Conservation (phyloP, 2,113 vertebrate species). For the Ranitomeya variabilis region DNA sequence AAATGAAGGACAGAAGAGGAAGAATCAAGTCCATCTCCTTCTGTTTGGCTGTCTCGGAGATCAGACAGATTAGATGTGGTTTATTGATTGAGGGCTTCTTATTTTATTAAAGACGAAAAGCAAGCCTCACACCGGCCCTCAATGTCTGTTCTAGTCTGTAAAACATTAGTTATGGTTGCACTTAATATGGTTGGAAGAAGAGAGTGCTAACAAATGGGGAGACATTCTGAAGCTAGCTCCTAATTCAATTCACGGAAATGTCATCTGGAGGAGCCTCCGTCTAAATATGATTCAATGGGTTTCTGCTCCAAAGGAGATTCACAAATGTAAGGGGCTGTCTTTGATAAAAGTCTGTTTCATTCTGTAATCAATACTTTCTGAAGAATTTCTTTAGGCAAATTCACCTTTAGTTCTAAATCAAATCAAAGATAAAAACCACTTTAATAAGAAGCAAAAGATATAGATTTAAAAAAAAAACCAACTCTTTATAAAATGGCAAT, state of each 20-base stretch:
- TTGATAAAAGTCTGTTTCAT: conserved; percentile 20
- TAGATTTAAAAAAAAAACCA: neutral
- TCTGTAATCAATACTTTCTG: conserved; percentile 19
- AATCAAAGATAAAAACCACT: neutral
- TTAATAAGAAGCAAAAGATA: neutral
- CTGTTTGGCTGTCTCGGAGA: conserved; percentile 41
- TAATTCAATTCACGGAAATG: conserved; percentile 37
- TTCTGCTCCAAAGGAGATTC: conserved; percentile 22
- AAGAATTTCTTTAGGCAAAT: conserved; percentile 7
- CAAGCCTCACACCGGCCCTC: conserved; percentile 47
- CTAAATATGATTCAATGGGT: conserved; percentile 29
- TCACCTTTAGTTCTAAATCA: conserved; percentile 5
- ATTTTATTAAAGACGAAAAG: conserved; percentile 57
- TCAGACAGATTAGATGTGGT: conserved; percentile 60
- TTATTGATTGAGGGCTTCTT: conserved; percentile 58
- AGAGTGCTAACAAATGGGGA: conserved; percentile 47
- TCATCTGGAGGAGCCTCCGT: conserved; percentile 29
- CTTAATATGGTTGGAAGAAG: conserved; percentile 39
- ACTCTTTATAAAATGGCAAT: neutral
- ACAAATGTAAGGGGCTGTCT: conserved; percentile 3
- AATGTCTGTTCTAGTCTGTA: conserved; percentile 52
- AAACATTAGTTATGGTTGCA: conserved; percentile 43
- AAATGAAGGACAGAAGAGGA: conserved; percentile 27
- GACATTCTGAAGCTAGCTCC: neutral
- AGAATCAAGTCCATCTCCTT: conserved; percentile 50